Conservation (phyloP, 1,140 invertebrate genomes). For the Epicauta chinensis region DNA sequence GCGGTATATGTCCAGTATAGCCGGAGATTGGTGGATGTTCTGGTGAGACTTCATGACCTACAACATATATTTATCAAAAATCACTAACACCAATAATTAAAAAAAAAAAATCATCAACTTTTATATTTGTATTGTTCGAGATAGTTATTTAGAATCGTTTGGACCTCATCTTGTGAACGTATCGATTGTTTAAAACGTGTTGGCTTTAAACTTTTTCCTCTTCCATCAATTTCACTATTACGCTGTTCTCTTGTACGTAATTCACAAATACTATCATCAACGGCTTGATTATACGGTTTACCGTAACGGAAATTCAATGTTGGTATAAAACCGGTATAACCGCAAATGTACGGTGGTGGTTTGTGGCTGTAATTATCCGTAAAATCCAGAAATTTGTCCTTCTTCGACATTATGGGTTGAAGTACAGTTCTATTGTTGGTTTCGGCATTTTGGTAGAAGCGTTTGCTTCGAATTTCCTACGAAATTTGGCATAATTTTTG, state of each 20-base stretch:
- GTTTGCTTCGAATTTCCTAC: slow-evolving; percentile 47
- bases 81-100: not conserved
- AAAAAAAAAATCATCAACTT: slow-evolving; percentile 38
- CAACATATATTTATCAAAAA: slow-evolving; percentile 20
- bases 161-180: slow-evolving; percentile 48
- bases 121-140: slow-evolving; percentile 49
- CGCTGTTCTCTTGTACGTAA: slow-evolving; percentile 41
- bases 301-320: slow-evolving; percentile 57
- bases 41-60: slow-evolving; percentile 60
- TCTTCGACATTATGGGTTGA: slow-evolving; percentile 17
- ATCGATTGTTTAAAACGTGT: slow-evolving; percentile 22
- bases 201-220: too few species aligned
- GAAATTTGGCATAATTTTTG: too few species aligned
- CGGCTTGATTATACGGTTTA: slow-evolving; percentile 60
- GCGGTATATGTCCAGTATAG: slow-evolving; percentile 65
- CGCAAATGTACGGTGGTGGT: slow-evolving; percentile 55
- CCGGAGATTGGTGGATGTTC: slow-evolving; percentile 64
- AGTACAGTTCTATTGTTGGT: slow-evolving; percentile 35
- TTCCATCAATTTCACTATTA: too few species aligned
- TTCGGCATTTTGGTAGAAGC: slow-evolving; percentile 43
- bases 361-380: slow-evolving; percentile 39
- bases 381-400: slow-evolving; percentile 21
- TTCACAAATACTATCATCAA: slow-evolving; percentile 61
- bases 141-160: slow-evolving; percentile 44
- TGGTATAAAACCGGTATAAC: slow-evolving; percentile 60